A percentile compares a stretch with the other conserved stretches of the same genome.
phyloP scores from a whole-genome alignment of 2,797 vertebrate genomes.

The Hypotaenidia okinawae region DNA sequence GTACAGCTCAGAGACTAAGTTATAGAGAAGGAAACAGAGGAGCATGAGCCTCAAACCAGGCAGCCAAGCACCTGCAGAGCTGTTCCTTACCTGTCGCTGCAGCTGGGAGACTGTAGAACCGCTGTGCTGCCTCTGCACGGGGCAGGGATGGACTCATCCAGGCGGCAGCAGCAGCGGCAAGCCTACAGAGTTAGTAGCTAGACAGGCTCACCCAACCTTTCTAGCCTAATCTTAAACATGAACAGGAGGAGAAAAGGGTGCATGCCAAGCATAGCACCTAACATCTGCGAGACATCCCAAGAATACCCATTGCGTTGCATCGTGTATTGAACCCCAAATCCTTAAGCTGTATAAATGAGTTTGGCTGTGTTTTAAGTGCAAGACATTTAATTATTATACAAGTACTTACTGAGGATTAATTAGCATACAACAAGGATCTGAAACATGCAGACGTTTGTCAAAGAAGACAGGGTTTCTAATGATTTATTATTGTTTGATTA shows the following conservation, averaged over 20 bases:
- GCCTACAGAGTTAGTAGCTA: background rate
- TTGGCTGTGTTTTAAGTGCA: constrained; percentile 26
- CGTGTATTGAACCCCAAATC: background rate
- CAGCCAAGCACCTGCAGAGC: background rate
- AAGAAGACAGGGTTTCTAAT: constrained; percentile 45
- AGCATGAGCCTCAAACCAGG: background rate
- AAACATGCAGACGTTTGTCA: constrained; percentile 47
- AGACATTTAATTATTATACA: constrained; percentile 51
- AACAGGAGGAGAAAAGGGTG: background rate
- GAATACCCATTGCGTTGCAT: background rate
- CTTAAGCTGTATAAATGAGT: constrained; percentile 15
- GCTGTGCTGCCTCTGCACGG: background rate
- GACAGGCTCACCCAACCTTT: background rate
- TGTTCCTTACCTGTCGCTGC: background rate
- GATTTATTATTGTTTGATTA: constrained; percentile 61
- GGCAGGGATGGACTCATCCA: background rate
- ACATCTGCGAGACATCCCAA: background rate
- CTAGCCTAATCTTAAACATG: background rate
- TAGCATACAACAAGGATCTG: constrained; percentile 34
- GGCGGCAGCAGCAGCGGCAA: background rate
- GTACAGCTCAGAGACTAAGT: background rate
- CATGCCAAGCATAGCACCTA: background rate
- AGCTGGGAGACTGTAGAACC: background rate
- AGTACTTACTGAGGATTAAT: constrained; percentile 50
- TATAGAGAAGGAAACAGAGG: background rate